A percentile compares a stretch with the other conserved stretches of the same genome.
Conservation (phyloP, 1,140 invertebrate species). For the Ips nitidus region DNA sequence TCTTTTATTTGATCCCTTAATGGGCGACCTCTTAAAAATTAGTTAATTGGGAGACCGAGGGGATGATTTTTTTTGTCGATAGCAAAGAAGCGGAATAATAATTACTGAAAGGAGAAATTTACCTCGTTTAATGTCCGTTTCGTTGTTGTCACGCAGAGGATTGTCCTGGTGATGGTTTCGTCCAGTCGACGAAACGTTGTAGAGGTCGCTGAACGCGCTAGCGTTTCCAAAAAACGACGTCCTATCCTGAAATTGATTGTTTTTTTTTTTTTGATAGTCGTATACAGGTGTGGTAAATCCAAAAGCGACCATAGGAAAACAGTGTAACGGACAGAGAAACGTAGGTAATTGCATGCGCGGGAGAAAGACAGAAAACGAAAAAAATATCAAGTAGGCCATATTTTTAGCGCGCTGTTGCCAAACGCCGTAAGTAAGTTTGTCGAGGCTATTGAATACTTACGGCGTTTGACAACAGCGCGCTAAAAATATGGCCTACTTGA, state of each 20-base stretch:
- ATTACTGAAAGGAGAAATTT: constrained; percentile 4
- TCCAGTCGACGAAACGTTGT: constrained; percentile 53
- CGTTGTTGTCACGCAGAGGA: constrained; percentile 43
- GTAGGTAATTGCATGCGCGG: no score
- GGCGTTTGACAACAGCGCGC: no score
- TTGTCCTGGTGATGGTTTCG: constrained; percentile 39
- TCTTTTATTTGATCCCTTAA: constrained; percentile 25
- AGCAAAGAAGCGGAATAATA: neutral
- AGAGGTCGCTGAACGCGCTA: constrained; percentile 62
- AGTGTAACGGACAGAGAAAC: no score
- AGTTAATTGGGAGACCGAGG: constrained; percentile 16
- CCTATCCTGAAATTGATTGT: constrained; percentile 45
- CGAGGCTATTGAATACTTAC: no score
- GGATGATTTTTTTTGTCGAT: constrained; percentile 2
- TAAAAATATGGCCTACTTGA: no score
- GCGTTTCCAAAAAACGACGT: constrained; percentile 55
- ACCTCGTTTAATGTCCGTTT: constrained; percentile 47
- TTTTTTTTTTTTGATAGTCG: constrained; percentile 6
- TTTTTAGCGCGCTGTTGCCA: no score
- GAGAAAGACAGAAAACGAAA: no score
- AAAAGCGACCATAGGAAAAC: no score
- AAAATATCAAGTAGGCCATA: no score
- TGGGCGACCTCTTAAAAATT: constrained; percentile 29
- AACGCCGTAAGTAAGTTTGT: no score
- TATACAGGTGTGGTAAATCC: no score